A percentile compares a stretch with the other conserved stretches of the same genome.
Evolutionary conservation across 2,797 vertebrate genomes (phyloP).

Genomic region (Phrynocephalus forsythii): DNA sequence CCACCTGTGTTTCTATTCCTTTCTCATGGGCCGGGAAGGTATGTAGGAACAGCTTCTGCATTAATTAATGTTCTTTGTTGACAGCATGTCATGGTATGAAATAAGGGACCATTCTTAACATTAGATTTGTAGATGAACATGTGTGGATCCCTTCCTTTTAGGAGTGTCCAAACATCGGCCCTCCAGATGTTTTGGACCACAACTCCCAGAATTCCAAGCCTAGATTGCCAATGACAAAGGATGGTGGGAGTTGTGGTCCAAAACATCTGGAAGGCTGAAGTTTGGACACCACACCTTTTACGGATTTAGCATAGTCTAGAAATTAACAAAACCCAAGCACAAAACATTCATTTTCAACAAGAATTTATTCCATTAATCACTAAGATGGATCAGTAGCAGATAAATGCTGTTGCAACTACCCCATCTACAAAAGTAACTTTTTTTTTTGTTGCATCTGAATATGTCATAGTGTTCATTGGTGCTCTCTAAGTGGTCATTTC

Average conservation of each 20-base stretch:
- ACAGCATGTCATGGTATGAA: not conserved
- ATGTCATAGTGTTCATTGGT: not conserved
- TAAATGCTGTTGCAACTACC: too few species aligned
- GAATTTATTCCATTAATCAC: too few species aligned
- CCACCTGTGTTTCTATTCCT: conserved; percentile 97
- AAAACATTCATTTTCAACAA: too few species aligned
- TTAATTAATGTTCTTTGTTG: conserved; percentile 11
- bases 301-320: not conserved
- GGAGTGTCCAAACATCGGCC: too few species aligned
- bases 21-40: conserved; percentile 97
- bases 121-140: not conserved
- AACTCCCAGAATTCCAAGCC: too few species aligned
- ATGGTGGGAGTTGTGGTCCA: too few species aligned
- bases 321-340: not conserved
- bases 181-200: too few species aligned
- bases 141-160: not conserved
- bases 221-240: too few species aligned
- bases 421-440: too few species aligned
- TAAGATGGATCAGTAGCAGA: too few species aligned
- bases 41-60: conserved; percentile 46
- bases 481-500: too few species aligned
- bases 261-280: too few species aligned
- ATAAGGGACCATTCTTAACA: not conserved
- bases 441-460: not conserved
- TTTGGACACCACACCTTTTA: not conserved